A percentile compares a stretch with the other conserved stretches of the same genome.
These are phyloP conservation scores for Lophochroa leadbeateri DNA, from an alignment of 2,113 vertebrate species.

Conservation along the genomic window DNA sequence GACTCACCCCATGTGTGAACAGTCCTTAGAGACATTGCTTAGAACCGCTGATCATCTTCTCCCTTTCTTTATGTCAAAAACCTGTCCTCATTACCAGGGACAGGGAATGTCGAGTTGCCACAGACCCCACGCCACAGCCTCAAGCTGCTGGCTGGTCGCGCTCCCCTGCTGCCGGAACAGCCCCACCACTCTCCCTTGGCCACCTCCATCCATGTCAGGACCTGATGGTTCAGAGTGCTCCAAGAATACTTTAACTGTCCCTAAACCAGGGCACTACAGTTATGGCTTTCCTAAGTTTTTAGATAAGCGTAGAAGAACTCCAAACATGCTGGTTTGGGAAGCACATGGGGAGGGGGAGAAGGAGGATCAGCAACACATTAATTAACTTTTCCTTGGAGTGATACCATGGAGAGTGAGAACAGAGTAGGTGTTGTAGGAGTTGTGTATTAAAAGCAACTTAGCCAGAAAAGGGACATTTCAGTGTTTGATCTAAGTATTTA, in stretches of 20 bases:
- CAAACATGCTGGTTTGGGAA: neutral
- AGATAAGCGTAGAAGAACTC: slow-evolving; percentile 3
- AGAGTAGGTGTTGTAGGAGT: neutral
- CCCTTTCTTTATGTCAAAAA: neutral
- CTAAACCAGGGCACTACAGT: neutral
- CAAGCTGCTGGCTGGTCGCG: too few relatives aligned
- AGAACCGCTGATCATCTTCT: neutral
- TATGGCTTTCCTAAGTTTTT: neutral
- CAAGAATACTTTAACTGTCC: neutral
- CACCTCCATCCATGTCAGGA: neutral
- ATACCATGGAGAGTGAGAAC: neutral
- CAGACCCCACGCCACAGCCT: neutral
- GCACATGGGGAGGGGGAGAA: neutral
- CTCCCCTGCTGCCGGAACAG: neutral
- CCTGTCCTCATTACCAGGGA: neutral
- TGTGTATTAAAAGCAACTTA: neutral
- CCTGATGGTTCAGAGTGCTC: rapidly evolving
- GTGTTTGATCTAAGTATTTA: neutral
- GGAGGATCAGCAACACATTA: neutral
- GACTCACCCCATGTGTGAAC: neutral
- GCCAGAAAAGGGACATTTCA: neutral
- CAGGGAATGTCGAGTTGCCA: rapidly evolving
- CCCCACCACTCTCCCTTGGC: neutral
- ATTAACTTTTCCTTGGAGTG: slow-evolving; percentile 8
- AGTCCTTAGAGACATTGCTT: neutral